phyloP scores from a whole-genome alignment of 1,140 invertebrate genomes.

The Tribolium madens region DNA sequence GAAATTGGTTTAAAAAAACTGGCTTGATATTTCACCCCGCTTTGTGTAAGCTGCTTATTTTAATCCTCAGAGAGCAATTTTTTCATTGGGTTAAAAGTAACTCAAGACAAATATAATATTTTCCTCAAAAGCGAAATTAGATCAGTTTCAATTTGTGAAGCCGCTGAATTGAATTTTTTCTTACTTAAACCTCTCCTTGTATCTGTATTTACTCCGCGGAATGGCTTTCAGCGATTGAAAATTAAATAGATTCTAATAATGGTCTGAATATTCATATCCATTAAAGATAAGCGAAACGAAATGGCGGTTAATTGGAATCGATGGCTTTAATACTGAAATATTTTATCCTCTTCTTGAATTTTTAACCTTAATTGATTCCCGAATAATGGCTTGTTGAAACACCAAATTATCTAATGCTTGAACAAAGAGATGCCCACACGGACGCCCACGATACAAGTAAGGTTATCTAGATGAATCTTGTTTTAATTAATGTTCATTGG shows the following conservation, averaged over 20 bases:
- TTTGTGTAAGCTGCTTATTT: background rate
- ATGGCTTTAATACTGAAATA: background rate
- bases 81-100: too few relatives aligned
- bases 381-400: too few relatives aligned
- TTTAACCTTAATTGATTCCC: background rate
- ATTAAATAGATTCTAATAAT: background rate
- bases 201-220: background rate
- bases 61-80: background rate
- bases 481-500: background rate
- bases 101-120: background rate
- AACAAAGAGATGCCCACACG: background rate
- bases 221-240: background rate
- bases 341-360: background rate
- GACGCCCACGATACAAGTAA: background rate
- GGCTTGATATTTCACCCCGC: too few relatives aligned
- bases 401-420: too few relatives aligned
- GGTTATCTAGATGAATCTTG: background rate
- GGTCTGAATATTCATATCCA: background rate
- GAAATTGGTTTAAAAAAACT: background rate
- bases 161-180: background rate
- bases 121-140: background rate
- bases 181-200: background rate
- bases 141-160: background rate
- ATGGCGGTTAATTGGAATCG: background rate
- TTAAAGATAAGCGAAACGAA: background rate